phyloP scores from a whole-genome alignment of 2,888 invertebrate genomes.

The Rotaria macrura region DNA sequence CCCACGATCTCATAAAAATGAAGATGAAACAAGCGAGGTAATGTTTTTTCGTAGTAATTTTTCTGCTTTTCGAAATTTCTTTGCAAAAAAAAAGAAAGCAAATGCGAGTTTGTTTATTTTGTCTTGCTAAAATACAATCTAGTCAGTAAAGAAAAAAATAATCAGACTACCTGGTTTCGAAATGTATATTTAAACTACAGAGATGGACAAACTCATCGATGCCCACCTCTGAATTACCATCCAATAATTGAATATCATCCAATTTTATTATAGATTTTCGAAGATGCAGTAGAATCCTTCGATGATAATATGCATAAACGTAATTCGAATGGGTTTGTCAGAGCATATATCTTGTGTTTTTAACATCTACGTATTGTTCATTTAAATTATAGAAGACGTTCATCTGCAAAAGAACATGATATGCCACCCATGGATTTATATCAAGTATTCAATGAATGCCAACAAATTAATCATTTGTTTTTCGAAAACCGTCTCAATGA shows the following conservation, averaged over 20 bases:
- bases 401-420: background rate
- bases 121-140: too few relatives aligned
- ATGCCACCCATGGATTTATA: slow-evolving; percentile 48
- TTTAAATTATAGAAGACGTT: background rate
- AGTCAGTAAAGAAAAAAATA: too few relatives aligned
- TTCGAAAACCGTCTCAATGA: slow-evolving; percentile 75
- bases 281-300: slow-evolving; percentile 40
- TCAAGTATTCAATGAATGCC: slow-evolving; percentile 65
- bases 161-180: too few relatives aligned
- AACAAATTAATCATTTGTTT: slow-evolving; percentile 72
- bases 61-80: too few relatives aligned
- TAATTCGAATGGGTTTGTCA: slow-evolving; percentile 34
- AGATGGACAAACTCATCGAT: too few relatives aligned
- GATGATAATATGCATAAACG: slow-evolving; percentile 34
- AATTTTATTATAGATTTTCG: slow-evolving; percentile 38
- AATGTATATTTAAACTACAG: too few relatives aligned
- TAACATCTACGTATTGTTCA: background rate
- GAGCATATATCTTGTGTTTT: background rate
- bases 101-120: too few relatives aligned
- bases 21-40: background rate
- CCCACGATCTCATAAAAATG: background rate
- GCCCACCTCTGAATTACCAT: too few relatives aligned
- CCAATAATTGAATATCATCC: too few relatives aligned
- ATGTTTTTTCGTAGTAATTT: too few relatives aligned
- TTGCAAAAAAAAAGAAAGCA: too few relatives aligned